Base-by-base conservation (phyloP, 2,888 invertebrate genomes). In the Pemphredon lugubris region DNA sequence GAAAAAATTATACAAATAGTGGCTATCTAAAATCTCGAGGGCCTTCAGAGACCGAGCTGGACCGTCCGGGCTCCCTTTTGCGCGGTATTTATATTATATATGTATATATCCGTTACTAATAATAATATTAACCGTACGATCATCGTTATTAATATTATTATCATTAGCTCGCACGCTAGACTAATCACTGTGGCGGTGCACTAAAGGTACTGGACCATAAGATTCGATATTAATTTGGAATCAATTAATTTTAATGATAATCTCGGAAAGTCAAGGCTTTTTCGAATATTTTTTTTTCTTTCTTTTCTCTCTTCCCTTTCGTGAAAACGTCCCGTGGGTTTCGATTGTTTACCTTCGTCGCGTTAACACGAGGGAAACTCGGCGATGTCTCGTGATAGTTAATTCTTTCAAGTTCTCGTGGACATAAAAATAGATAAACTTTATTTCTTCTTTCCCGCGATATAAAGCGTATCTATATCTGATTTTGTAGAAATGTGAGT, bases 1-100 rank as follows among this genome's bases (percentile, higher is more conserved):
- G 84, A 87, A 87, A 88, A 87, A 88, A 87, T 85, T 83, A 86
- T 83, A 86, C 83, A 86, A 84, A 82, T 84, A 71, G 57, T 65
- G 53, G 54, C 71, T 82, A 76, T 75, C 70, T 82, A 83, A 53
- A 45, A 54, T 57, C 61, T 59, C 34, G 54, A 50, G 37, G 53
- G 20, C 47, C 57, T 51, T 47, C 65, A 60, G 53, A 64, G 73
- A 82, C 80, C 77, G 48, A 79, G 70, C 82, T 82, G 84, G 84
- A 74, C 60, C 66, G 67, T 67, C 64, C 73, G 70, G 77, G 70
- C 69, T 83, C 79, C 67, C 64, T 75, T 83, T 84, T 51, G 84
- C 86, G 87, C 87, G 83, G 77, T 84, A 60, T 64, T 82, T 61
- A 51, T 66, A 71, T 67, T 40, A 63, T 73, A 67, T 75, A 58